A percentile compares a stretch with the other conserved stretches of the same genome.
phyloP scores from a whole-genome alignment of 2,888 invertebrate species.

The Hylaea fasciaria region DNA sequence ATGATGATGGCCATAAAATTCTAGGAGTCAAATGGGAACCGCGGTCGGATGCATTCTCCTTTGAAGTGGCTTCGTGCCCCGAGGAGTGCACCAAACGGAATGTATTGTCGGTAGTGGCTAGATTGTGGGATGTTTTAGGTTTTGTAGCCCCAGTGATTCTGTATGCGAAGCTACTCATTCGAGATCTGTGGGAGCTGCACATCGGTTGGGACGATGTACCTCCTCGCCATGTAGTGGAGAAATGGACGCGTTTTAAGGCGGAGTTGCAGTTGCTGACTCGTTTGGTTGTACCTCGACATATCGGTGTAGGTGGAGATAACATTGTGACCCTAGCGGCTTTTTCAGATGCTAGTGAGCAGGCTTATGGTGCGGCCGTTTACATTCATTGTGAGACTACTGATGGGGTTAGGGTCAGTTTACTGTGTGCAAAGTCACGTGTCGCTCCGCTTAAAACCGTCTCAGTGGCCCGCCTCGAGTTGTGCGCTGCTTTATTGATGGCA shows the following conservation, averaged over 20 bases:
- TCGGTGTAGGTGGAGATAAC: conserved; percentile 14
- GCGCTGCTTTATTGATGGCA: conserved; percentile 22
- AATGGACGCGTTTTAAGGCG: not conserved
- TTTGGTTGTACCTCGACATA: conserved; percentile 26
- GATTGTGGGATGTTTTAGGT: conserved; percentile 34
- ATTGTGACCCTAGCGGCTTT: conserved; percentile 20
- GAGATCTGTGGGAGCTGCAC: conserved; percentile 10
- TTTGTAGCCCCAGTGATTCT: conserved; percentile 31
- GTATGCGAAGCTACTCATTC: conserved; percentile 34
- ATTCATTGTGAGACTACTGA: not conserved
- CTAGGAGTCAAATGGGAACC: conserved; percentile 13
- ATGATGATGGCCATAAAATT: not conserved
- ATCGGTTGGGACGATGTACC: conserved; percentile 32
- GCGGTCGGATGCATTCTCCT: conserved; percentile 3
- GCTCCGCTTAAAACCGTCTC: conserved; percentile 15
- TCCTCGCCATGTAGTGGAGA: conserved; percentile 1
- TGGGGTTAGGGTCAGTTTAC: not conserved
- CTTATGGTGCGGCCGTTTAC: conserved; percentile 23
- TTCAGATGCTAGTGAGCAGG: conserved; percentile 29
- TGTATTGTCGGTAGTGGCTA: conserved; percentile 32
- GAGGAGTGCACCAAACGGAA: conserved; percentile 24
- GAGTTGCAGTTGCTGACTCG: conserved; percentile 11
- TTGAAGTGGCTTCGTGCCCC: not conserved
- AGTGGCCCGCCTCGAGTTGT: conserved; percentile 23
- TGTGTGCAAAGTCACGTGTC: conserved; percentile 31